Conservation (phyloP, 1,140 invertebrate species). For the Zaprionus ghesquierei region DNA sequence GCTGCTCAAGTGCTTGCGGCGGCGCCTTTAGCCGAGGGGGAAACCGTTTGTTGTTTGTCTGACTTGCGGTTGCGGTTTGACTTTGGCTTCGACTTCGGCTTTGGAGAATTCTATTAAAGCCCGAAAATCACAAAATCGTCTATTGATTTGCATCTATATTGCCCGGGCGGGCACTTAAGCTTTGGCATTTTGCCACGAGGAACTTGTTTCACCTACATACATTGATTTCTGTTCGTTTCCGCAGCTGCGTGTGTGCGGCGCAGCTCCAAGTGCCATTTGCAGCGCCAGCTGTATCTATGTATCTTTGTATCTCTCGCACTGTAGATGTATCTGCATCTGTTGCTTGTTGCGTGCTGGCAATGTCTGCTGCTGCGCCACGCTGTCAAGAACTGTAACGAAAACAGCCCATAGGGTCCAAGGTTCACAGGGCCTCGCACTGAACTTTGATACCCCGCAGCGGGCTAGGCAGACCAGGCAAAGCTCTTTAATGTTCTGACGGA, state of each 20-base stretch:
- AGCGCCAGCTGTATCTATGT: background rate
- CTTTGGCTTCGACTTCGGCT: conserved; percentile 3
- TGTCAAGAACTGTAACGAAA: conserved; percentile 30
- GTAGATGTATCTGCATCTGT: background rate
- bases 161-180: conserved; percentile 56
- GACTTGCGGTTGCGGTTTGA: conserved; percentile 62
- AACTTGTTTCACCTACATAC: conserved; percentile 80
- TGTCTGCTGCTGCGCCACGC: background rate
- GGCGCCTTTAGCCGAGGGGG: conserved; percentile 63
- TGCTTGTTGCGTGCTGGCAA: background rate
- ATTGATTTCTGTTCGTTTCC: conserved; percentile 60
- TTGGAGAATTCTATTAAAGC: conserved; percentile 70
- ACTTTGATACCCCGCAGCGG: conserved; percentile 58
- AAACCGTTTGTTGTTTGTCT: conserved; percentile 59
- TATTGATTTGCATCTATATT: conserved; percentile 78
- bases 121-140: conserved; percentile 47
- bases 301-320: background rate
- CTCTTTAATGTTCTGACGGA: conserved; percentile 40
- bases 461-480: no score
- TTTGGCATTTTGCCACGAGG: conserved; percentile 58
- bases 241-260: conserved; percentile 73
- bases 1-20: conserved; percentile 44
- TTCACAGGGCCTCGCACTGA: conserved; percentile 44
- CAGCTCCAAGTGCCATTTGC: background rate
- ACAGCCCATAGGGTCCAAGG: conserved; percentile 59